A percentile compares a stretch with the other conserved stretches of the same genome.
These are phyloP conservation scores for Gymnarchus niloticus DNA, from an alignment of 2,113 vertebrate genomes.

Conservation along the genomic window DNA sequence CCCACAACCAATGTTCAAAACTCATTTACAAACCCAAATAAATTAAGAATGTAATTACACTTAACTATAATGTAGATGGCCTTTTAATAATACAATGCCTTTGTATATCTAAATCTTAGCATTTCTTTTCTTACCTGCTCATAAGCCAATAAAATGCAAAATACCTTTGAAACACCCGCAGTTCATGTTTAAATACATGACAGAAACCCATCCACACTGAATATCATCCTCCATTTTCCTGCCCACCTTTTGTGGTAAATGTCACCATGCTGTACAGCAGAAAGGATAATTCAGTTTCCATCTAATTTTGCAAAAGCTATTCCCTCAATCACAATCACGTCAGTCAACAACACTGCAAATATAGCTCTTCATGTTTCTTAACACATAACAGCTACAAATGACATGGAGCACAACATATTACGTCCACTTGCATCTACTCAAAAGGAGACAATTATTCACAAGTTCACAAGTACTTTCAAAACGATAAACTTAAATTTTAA, in stretches of 20 bases:
- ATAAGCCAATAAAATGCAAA: neutral
- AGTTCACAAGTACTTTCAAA: too few species aligned
- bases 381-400: neutral
- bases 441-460: too few species aligned
- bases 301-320: neutral
- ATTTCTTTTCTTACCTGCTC: neutral
- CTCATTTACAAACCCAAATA: neutral
- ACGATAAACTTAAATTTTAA: too few species aligned
- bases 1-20: neutral
- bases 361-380: neutral
- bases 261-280: neutral
- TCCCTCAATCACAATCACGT: neutral
- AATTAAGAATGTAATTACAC: neutral
- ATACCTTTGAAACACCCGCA: neutral
- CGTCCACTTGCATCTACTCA: too few species aligned
- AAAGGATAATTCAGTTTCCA: too few species aligned
- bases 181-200: neutral
- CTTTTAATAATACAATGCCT: neutral
- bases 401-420: neutral
- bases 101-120: neutral
- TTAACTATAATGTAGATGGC: neutral
- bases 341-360: neutral
- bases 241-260: neutral
- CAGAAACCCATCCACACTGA: neutral
- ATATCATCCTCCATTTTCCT: neutral